These are phyloP conservation scores for Uria lomvia DNA, from an alignment of 2,113 vertebrate genomes.

Conservation along the genomic window DNA sequence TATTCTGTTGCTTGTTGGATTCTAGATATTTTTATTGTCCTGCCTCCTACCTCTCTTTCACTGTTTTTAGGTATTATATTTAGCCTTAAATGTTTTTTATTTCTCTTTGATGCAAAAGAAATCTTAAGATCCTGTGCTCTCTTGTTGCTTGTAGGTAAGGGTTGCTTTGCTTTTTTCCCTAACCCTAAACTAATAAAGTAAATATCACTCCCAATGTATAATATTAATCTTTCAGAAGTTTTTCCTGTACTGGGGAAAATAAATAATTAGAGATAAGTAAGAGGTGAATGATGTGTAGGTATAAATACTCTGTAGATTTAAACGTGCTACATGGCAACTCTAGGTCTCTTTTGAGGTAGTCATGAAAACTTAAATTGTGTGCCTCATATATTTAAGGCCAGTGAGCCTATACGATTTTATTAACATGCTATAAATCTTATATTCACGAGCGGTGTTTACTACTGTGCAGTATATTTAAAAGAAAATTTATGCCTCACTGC, in stretches of 20 bases:
- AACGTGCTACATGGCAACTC: constrained; percentile 36
- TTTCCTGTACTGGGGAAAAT: background rate
- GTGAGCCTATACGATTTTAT: constrained; percentile 66
- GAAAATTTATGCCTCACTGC: constrained; percentile 46
- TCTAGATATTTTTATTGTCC: background rate
- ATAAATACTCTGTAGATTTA: constrained; percentile 59
- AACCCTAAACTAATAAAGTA: background rate
- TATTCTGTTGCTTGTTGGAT: background rate
- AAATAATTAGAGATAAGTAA: constrained; percentile 45
- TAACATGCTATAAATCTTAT: constrained; percentile 68
- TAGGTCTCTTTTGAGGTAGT: constrained; percentile 62
- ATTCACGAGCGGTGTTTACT: constrained; percentile 54
- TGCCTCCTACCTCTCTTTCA: background rate
- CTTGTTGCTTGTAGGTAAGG: background rate
- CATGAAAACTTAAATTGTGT: constrained; percentile 62
- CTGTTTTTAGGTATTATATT: background rate
- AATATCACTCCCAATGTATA: background rate
- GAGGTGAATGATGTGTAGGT: constrained; percentile 15
- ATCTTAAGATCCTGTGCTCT: background rate
- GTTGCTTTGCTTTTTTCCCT: background rate
- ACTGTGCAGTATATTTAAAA: constrained; percentile 61
- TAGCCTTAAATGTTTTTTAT: background rate
- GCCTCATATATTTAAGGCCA: constrained; percentile 66
- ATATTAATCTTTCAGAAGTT: constrained; percentile 8
- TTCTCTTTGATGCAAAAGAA: background rate